Conservation (phyloP, 2,113 vertebrate genomes). For the Oreochromis niloticus region DNA sequence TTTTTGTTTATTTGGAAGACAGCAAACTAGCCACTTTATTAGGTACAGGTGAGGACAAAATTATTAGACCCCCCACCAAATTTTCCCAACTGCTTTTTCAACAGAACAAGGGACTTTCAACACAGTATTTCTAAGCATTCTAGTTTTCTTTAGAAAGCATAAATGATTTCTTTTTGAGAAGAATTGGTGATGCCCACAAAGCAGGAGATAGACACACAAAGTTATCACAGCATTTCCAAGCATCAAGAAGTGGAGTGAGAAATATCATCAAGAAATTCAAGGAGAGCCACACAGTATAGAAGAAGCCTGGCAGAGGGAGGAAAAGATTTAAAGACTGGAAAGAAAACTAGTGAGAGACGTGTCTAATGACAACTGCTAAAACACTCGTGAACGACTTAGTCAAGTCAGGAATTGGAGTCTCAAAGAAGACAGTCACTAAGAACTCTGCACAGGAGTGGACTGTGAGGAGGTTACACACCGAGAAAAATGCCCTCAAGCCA, state of each 20-base stretch:
- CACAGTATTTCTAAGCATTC: background rate
- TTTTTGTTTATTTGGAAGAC: background rate
- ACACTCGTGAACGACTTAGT: background rate
- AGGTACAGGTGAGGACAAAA: background rate
- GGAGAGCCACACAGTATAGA: background rate
- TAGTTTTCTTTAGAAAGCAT: background rate
- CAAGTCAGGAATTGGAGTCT: background rate
- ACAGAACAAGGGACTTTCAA: background rate
- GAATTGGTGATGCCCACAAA: background rate
- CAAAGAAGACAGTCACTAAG: background rate
- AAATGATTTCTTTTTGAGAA: background rate
- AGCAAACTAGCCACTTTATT: background rate
- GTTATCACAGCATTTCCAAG: background rate
- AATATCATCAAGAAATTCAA: background rate
- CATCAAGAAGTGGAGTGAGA: background rate
- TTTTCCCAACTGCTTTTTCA: background rate
- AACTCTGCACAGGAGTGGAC: too few species aligned
- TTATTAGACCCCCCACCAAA: background rate
- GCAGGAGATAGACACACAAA: background rate
- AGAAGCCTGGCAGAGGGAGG: background rate
- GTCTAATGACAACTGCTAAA: background rate
- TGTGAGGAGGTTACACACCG: too few species aligned
- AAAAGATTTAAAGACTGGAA: background rate
- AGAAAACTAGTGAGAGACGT: accelerated
- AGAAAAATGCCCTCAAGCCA: background rate